Base-by-base conservation (phyloP, 2,888 invertebrate species). In the Ornithoptera priamus region DNA sequence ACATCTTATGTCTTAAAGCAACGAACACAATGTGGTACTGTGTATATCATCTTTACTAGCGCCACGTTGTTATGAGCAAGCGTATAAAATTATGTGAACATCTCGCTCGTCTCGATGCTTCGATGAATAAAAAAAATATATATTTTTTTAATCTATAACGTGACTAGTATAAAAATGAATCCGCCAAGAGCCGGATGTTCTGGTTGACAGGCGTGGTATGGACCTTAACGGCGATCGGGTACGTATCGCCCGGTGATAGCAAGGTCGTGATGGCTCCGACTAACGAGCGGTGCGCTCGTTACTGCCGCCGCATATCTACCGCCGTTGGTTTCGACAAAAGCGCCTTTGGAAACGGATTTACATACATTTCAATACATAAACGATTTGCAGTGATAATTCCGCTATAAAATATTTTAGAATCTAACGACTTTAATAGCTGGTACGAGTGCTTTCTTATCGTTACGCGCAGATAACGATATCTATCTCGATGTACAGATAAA, bases 201-300 rank as follows among this genome's bases (percentile, higher is more conserved):
- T 18, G 53, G 53, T 20, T 59, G 36, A 36, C 42, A 67, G 61
- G 64, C 67, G 64, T 69, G 62, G 20, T 69, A 71, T 69, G 65
- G 57, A 70, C 68, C 69, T 68, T 70, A 69, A 75, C 73, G 67
- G 75, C 69, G 65, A 73, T 74, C 69, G 69, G 67, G 64, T 62
- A 60, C 62, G 60, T 56, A 65, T 63, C 58, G 65, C 60, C 61
- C 20, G 69, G 73, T 67, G 74, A 73, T 73, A 68, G 74, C 74
- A 74, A 74, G 74, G 74, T 69, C 74, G 74, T 68, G 71, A 72
- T 71, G 70, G 67, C 71, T 72, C 72, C 70, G 68, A 62, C 71
- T 69, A 72, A 67, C 67, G 69, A 65, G 62, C 58, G 67, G 60
- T 7, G 39, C 30, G 59, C 59, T 67, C 63, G 63, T 64, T 67